Evolutionary conservation across 2,888 invertebrate genomes (phyloP).

Genomic region (Brassicogethes aeneus): DNA sequence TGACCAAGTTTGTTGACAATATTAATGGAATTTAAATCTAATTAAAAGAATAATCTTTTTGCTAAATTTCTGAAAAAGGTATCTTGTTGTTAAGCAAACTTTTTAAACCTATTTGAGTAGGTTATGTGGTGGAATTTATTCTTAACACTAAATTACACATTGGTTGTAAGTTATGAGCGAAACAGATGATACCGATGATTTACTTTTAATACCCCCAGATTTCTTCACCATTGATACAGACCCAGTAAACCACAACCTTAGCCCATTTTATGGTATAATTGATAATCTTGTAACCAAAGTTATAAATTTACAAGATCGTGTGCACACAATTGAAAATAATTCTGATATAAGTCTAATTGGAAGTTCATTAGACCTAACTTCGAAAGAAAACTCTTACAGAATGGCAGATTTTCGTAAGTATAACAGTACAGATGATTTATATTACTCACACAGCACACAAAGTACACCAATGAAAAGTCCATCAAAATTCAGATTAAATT

Average conservation of each 20-base stretch:
- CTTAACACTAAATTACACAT: too few species aligned
- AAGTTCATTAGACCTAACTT: slow-evolving; percentile 23
- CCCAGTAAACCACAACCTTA: slow-evolving; percentile 14
- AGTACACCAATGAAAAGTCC: slow-evolving; percentile 38
- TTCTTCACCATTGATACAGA: slow-evolving; percentile 55
- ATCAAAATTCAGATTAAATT: slow-evolving; percentile 28
- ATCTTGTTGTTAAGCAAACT: too few species aligned
- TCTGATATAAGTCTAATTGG: slow-evolving; percentile 26
- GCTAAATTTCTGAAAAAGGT: too few species aligned
- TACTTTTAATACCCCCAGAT: slow-evolving; percentile 70
- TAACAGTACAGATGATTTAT: slow-evolving; percentile 28
- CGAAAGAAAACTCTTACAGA: slow-evolving; percentile 14
- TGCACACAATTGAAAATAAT: slow-evolving; percentile 43
- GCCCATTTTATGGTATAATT: slow-evolving; percentile 45
- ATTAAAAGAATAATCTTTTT: too few species aligned
- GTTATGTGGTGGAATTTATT: too few species aligned
- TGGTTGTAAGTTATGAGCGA: slow-evolving; percentile 50
- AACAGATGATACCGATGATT: slow-evolving; percentile 75
- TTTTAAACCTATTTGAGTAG: too few species aligned
- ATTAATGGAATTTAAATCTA: too few species aligned
- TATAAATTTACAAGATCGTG: slow-evolving; percentile 46
- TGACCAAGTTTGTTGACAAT: too few species aligned
- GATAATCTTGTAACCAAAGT: slow-evolving; percentile 56
- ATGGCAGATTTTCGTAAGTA: slow-evolving; percentile 21
- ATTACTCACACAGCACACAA: slow-evolving; percentile 27